Base-by-base conservation (phyloP, 2,888 invertebrate species). In the Augochlorella aurata region DNA sequence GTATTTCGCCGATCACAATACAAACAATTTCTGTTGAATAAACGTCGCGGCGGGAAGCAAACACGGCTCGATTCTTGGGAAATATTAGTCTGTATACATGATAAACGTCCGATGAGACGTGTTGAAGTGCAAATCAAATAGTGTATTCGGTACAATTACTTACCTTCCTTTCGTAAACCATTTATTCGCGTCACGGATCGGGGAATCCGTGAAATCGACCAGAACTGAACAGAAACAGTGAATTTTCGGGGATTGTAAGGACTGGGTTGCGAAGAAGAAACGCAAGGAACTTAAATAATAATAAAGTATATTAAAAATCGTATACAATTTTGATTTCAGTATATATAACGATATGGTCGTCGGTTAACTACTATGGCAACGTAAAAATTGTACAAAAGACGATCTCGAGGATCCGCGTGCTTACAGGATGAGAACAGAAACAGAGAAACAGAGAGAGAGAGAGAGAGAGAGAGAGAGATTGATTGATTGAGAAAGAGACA, bases 271-370 rank as follows among this genome's bases (percentile, higher is more conserved):
- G 79, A 87, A 89, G 82, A 84, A 87, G 63, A 66, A 74, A 87
- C 81, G 83, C 85, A 83, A 66, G 69, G 69, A 77, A 85, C 73
- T 88, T 92, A 92, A 93, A 92, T 92, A 92, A 92, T 93, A 92
- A 92, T 92, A 92, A 92, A 92, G 88, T 93, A 92, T 93, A 93
- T 93, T 93, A 92, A 92, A 93, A 93, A 90, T 93, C 93, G 93
- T 93, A 93, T 93, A 93, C 93, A 93, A 92, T 93, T 92, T 92
- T 91, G 91, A 92, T 92, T 92, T 92, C 90, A 90, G 82, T 87
- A 83, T 76, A 78, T 74, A 81, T 81, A 84, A 79, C 82, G 87
- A 87, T 88, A 80, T 86, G 88, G 82, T 87, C 85, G 84, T 86
- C 85, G 86, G 84, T 88, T 75, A 87, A 84, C 88, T 88, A 86